Conservation (phyloP, 2,113 vertebrate species). For the Tragulus kanchil region DNA sequence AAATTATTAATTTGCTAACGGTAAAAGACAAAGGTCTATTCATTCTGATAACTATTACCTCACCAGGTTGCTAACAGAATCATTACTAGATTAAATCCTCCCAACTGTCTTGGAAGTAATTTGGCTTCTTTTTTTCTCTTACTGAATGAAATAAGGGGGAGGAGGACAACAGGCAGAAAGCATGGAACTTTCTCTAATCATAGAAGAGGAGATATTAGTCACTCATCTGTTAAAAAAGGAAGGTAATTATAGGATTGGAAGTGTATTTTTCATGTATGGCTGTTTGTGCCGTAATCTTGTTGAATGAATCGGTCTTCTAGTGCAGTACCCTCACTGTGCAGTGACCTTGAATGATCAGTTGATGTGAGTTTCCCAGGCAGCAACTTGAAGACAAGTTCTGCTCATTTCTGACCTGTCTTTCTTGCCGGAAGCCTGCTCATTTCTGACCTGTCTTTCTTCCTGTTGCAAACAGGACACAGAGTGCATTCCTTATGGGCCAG, state of each 20-base stretch:
- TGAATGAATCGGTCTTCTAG: neutral
- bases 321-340: neutral
- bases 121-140: neutral
- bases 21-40: conserved; percentile 50
- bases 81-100: conserved; percentile 35
- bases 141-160: neutral
- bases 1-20: conserved; percentile 44
- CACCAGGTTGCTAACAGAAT: neutral
- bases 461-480: neutral
- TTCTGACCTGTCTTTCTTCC: too few relatives aligned
- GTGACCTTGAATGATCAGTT: neutral
- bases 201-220: neutral
- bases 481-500: neutral
- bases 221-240: neutral
- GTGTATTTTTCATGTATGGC: neutral
- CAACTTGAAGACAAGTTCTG: fast-evolving
- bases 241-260: too few relatives aligned
- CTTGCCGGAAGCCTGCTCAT: too few relatives aligned
- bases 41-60: neutral
- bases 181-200: neutral
- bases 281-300: too few relatives aligned
- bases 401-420: neutral
- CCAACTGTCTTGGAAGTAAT: neutral
- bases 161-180: neutral
- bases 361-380: neutral